Base-by-base conservation (phyloP, 2,888 invertebrate genomes). In the Lasioglossum morio region DNA sequence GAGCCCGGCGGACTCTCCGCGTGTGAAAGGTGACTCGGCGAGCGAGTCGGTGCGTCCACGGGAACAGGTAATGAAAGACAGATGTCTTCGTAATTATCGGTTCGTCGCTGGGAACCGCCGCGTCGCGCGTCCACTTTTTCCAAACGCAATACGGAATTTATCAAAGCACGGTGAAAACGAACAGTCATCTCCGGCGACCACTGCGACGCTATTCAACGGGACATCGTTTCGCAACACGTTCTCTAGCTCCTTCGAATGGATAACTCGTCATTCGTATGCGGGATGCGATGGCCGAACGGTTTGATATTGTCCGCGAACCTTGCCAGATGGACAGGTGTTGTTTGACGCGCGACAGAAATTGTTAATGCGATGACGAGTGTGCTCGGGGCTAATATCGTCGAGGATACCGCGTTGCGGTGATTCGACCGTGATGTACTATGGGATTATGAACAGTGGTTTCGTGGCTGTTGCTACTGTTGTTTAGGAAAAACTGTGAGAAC, bases 31-130 rank as follows among this genome's bases (percentile, higher is more conserved):
- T 85, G 80, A 76, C 40, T 48, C 40, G 40, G 19, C 40, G 27
- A 19, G 30, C 80, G 53, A 60, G 60, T 10, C 72, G 19, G 19
- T 48, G 48, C 30, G 72, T 60, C 27, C 48, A 14, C 70, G 74
- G 43, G 79, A 73, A 4, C 79, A 5, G 53, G 72, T 85, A 85
- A 85, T 76, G 85, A 79, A 85, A 84, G 84, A 84, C 74, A 84
- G 84, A 84, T 84, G 84, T 72, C 79, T 72, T 76, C 75, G 84
- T 84, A 85, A 84, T 79, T 84, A 85, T 85, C 85, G 79, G 79
- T 85, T 84, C 63, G 75, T 72, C 66, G 72, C 46, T 57, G 72
- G 70, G 63, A 72, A 84, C 75, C 75, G 84, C n/a, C 48, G 40
- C 75, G 84, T 30, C 48, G 40, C 30, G 82, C 46, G 30, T 63